Conservation (phyloP, 2,797 vertebrate genomes). For the Emydoidea blandingii region DNA sequence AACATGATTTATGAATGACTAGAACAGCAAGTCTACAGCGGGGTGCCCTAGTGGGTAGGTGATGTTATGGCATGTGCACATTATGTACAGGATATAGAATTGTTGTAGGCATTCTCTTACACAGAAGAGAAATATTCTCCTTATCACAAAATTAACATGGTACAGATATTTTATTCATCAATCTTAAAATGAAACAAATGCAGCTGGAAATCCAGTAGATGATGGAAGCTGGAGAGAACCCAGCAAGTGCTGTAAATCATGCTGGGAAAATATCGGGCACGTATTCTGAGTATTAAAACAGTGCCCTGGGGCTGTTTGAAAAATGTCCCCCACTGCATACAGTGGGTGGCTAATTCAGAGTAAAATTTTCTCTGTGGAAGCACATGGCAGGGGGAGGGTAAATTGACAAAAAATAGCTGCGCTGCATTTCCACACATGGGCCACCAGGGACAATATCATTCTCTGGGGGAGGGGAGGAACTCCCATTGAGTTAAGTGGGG, state of each 20-base stretch:
- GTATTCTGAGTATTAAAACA: not conserved
- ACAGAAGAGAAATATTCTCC: not conserved
- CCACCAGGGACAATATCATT: not conserved
- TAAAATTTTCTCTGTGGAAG: not conserved
- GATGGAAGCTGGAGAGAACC: not conserved
- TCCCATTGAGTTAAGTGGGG: not conserved
- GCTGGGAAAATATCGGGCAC: not conserved
- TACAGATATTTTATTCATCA: not conserved
- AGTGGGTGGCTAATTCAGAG: not conserved
- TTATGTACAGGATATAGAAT: not conserved
- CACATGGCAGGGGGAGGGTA: not conserved
- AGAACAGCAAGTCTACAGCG: not conserved
- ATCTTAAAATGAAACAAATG: not conserved
- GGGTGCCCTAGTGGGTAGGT: not conserved
- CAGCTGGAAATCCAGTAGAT: not conserved
- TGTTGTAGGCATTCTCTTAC: not conserved
- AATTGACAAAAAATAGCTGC: not conserved
- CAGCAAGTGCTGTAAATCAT: not conserved
- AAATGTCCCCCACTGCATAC: not conserved
- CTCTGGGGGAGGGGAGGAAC: not conserved
- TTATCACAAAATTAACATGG: not conserved
- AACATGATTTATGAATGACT: slow-evolving; percentile 53
- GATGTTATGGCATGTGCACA: slow-evolving; percentile 19
- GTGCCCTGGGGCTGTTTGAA: not conserved
- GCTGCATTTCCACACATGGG: not conserved